Percentiles rank a stretch among this genome's conserved stretches.
Conservation (phyloP, 2,888 invertebrate species). For the Zhuqinia jingwanae region DNA sequence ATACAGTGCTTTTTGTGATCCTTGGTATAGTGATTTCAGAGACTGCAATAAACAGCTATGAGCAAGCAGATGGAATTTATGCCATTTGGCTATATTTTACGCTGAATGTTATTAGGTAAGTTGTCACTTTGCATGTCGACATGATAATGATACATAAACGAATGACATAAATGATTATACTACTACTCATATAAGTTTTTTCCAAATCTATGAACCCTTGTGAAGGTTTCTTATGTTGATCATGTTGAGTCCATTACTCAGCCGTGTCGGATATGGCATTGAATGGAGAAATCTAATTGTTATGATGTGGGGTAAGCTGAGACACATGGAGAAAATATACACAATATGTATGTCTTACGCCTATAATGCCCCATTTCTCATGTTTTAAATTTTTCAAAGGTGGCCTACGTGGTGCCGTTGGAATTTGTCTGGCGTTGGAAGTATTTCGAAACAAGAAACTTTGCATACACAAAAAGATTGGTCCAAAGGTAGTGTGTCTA, state of each 20-base stretch:
- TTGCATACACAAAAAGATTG: constrained; percentile 74
- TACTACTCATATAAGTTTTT: background rate
- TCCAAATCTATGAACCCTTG: background rate
- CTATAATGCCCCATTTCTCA: too few species aligned
- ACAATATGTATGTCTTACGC: too few species aligned
- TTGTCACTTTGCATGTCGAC: too few species aligned
- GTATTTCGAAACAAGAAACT: constrained; percentile 82
- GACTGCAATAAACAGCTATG: constrained; percentile 82
- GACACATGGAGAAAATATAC: background rate
- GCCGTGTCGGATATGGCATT: constrained; percentile 84
- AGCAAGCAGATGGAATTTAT: constrained; percentile 82
- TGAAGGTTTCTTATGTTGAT: constrained; percentile 82
- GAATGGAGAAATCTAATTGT: constrained; percentile 84
- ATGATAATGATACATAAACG: too few species aligned
- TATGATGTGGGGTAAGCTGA: constrained; percentile 85
- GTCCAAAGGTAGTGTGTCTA: constrained; percentile 73
- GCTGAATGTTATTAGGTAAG: constrained; percentile 81
- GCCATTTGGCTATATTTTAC: constrained; percentile 82
- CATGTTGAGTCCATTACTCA: constrained; percentile 83
- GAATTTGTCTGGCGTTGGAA: constrained; percentile 84
- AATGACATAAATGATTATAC: too few species aligned
- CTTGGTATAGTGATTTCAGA: constrained; percentile 85
- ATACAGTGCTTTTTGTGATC: constrained; percentile 85
- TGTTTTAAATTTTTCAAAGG: constrained; percentile 80
- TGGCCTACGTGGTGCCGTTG: constrained; percentile 84